These are phyloP conservation scores for Psettodes erumei DNA, from an alignment of 2,113 vertebrate species.

Conservation along the genomic window DNA sequence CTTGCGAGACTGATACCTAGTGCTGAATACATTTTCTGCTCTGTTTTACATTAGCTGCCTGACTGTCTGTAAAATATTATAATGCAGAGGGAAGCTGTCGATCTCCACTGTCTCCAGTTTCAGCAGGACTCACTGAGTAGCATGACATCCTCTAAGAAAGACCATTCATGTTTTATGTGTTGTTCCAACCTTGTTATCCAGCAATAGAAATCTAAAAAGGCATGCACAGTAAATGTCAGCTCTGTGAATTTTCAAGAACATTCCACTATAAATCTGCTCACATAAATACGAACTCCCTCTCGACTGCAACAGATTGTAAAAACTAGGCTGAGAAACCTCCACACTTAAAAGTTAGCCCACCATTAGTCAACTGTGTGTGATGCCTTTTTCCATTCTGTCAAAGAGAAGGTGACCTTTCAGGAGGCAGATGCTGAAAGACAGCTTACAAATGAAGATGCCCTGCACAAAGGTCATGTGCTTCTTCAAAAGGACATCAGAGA, in stretches of 20 bases:
- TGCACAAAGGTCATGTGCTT: slow-evolving; percentile 79
- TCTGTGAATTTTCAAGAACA: slow-evolving; percentile 8
- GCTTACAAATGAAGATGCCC: slow-evolving; percentile 80
- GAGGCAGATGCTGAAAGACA: slow-evolving; percentile 70
- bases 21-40: not conserved
- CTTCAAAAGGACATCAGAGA: slow-evolving; percentile 75
- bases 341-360: slow-evolving; percentile 36
- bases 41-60: not conserved
- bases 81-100: slow-evolving; percentile 12
- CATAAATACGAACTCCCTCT: not conserved
- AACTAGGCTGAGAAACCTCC: not conserved
- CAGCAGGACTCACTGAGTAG: not conserved
- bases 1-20: not conserved
- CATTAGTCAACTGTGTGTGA: slow-evolving; percentile 43
- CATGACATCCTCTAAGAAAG: not conserved
- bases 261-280: not conserved
- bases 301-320: not conserved
- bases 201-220: not conserved
- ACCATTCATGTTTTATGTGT: not conserved
- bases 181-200: not conserved
- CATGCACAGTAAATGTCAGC: not conserved
- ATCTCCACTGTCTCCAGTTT: not conserved
- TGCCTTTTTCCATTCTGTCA: slow-evolving; percentile 63
- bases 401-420: slow-evolving; percentile 79
- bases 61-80: not conserved